These are phyloP conservation scores for Pseudomyrmex dendroicus DNA, from an alignment of 1,140 invertebrate species.

Conservation along the genomic window DNA sequence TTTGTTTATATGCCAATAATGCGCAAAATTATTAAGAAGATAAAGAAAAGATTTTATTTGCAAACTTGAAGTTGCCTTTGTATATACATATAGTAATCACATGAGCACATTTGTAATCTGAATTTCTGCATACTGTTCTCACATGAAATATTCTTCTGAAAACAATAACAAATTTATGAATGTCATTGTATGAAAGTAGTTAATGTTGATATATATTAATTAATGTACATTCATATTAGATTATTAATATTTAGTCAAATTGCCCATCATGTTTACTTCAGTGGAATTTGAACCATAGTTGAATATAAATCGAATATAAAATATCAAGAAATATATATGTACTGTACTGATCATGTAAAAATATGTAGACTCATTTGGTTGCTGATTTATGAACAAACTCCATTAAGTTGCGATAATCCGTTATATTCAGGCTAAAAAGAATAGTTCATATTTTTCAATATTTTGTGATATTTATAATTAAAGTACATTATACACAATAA, in stretches of 20 bases:
- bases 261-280: background rate
- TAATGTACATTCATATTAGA: too few species aligned
- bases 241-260: too few species aligned
- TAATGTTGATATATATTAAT: too few species aligned
- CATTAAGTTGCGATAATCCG: background rate
- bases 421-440: conserved; percentile 48
- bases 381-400: conserved; percentile 1
- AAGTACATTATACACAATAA: too few species aligned
- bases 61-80: background rate
- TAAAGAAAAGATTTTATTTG: background rate
- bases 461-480: background rate
- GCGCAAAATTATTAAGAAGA: too few species aligned
- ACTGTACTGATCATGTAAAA: conserved; percentile 20
- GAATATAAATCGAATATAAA: too few species aligned
- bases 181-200: too few species aligned
- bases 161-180: too few species aligned
- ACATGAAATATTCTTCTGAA: conserved; percentile 21
- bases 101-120: conserved; percentile 1
- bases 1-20: too few species aligned
- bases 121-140: conserved; percentile 1
- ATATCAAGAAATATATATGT: background rate
- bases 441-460: background rate
- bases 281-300: conserved; percentile 3
- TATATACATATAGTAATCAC: conserved; percentile 17
- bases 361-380: conserved; percentile 9